Conservation (phyloP, 2,888 invertebrate genomes). For the Drosophila paracracens region DNA sequence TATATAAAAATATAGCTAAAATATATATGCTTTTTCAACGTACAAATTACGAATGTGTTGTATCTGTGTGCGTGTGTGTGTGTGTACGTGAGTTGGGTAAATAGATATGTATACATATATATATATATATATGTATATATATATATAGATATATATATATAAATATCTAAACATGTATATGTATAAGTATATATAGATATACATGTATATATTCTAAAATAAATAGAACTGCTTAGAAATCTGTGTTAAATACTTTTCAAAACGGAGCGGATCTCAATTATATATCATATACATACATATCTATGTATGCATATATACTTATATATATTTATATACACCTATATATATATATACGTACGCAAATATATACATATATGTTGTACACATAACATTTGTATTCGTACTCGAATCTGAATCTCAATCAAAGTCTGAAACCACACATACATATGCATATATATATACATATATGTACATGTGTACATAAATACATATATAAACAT, state of each 20-base stretch:
- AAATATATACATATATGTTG: constrained; percentile 13
- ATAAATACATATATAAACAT: constrained; percentile 11
- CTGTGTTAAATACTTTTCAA: constrained; percentile 45
- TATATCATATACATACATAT: constrained; percentile 33
- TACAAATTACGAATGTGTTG: constrained; percentile 55
- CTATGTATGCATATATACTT: constrained; percentile 12
- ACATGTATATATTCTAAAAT: constrained; percentile 14
- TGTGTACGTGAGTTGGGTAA: constrained; percentile 43
- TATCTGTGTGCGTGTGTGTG: constrained; percentile 49
- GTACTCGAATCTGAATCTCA: constrained; percentile 37
- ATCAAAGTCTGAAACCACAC: constrained; percentile 39
- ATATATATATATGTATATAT: constrained; percentile 12
- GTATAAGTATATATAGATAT: background rate
- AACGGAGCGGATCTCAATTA: constrained; percentile 39
- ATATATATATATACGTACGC: background rate
- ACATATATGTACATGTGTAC: constrained; percentile 1
- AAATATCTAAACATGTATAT: background rate
- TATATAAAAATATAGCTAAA: constrained; percentile 36
- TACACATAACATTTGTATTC: constrained; percentile 34
- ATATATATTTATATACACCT: background rate
- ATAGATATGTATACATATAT: constrained; percentile 28
- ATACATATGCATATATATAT: constrained; percentile 2
- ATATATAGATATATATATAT: constrained; percentile 13
- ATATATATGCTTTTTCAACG: constrained; percentile 56
- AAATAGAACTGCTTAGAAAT: constrained; percentile 40